Evolutionary conservation across 2,797 vertebrate genomes (phyloP), one percentile per base, ranked within the genome.

Genomic region (Cirrhinus molitorella): DNA sequence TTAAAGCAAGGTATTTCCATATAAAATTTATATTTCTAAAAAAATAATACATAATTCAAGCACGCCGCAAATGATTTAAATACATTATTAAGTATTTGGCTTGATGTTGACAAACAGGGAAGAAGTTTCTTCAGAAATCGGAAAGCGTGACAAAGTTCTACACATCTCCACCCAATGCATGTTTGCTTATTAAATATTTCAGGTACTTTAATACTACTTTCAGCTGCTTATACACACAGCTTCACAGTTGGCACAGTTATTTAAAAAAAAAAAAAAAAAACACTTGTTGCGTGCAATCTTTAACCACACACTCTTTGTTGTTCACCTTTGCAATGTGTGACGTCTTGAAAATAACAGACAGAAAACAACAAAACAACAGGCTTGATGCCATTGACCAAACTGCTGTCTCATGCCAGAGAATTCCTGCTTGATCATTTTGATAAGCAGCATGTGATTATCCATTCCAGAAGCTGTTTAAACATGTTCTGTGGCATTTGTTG

Each of bases 401-500:
- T 21, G 3, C 45, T 8, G 40, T 37, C 21, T 79, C 17, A 53
- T 79, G 7, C 21, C 23, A 49, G 43, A 63, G 28, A 49, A 72
- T 34, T 12, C 23, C 25, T 81, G n/a, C 12, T 16, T 63, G 47
- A 67, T 75, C 16, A n/a, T 37, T 45, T 31, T 31, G 71, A 75
- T 67, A 75, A 75, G 34, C 21, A 28, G 6, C 70, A 19, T 82
- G 61, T 82, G 47, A 51, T 65, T 63, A 8, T 75, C 28, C 2
- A 6, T 28, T 74, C n/a, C 10, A 7, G 43, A 17, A 37, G 28
- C 55, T 31, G 63, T 85, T 75, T 40, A 40, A 70, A 87, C 83
- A 25, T 63, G 83, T 55, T 84, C 66, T 75, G 68, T 40, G 65
- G 12, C n/a, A 34, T 81, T 79, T 82, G 61, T 79, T 78, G 70